Evolutionary conservation across 1,140 invertebrate species (phyloP).

Genomic region (Drosophila cardini): DNA sequence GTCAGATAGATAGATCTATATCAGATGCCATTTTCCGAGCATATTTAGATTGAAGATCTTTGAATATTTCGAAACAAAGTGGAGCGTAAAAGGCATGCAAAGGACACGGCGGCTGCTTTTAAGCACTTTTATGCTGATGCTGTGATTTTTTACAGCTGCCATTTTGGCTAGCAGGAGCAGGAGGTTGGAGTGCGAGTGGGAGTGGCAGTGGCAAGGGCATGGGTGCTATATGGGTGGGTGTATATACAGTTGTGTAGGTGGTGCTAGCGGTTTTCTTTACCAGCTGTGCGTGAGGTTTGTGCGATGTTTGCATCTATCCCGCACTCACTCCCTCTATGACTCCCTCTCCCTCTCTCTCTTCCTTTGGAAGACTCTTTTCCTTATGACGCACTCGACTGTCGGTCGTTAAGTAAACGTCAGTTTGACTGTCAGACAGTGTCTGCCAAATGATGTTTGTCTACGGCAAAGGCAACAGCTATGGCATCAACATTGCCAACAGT

Average conservation of each 20-base stretch:
- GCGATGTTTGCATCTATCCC: constrained; percentile 54
- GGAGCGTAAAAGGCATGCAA: constrained; percentile 25
- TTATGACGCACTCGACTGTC: constrained; percentile 52
- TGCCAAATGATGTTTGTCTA: constrained; percentile 79
- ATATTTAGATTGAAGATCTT: constrained; percentile 49
- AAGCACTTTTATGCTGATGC: constrained; percentile 83
- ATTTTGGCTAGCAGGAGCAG: constrained; percentile 45
- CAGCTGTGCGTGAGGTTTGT: constrained; percentile 57
- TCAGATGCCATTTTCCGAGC: constrained; percentile 4
- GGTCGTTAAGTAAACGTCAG: constrained; percentile 66
- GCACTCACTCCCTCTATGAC: no score
- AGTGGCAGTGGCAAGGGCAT: constrained; percentile 3
- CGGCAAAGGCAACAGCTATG: constrained; percentile 37
- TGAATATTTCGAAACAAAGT: constrained; percentile 53
- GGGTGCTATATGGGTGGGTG: constrained; percentile 8
- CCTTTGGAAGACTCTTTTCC: constrained; percentile 38
- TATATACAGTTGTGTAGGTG: background rate
- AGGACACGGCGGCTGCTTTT: constrained; percentile 75
- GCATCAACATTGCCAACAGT: constrained; percentile 38
- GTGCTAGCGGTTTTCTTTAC: constrained; percentile 3
- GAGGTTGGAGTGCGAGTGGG: no score
- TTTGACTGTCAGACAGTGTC: constrained; percentile 27
- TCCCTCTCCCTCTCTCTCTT: no score
- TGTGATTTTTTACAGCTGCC: constrained; percentile 83
- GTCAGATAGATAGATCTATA: background rate